Base-by-base conservation (phyloP, 2,888 invertebrate species). In the Cryptocheilus praepositus region DNA sequence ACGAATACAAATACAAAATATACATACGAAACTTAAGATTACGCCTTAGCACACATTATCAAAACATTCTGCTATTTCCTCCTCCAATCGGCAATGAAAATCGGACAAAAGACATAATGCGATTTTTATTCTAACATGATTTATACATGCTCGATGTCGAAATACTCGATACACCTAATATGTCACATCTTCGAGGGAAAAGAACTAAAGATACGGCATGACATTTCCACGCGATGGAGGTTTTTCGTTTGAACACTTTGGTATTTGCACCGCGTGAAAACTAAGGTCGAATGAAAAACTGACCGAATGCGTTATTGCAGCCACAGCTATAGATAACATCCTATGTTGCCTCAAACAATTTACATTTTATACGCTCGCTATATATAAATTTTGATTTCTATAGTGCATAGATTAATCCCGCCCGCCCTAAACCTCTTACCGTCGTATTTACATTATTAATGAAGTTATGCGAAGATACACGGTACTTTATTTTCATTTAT, bases 201-300 rank as follows among this genome's bases (percentile, higher is more conserved):
- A 2, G 18, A 53, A 0, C 11, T 21, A 61, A 52, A 61, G n/a
- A n/a, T 43, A 45, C 18, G 16, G 21, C 13, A 45, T 36, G 19
- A 18, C 13, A 55, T 18, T 16, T 36, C 57, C 36, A 64, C 22
- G 52, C 71, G 65, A 58, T 72, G 59, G 62, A 68, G 43, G 53
- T 61, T 65, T 67, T 28, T 61, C 54, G 53, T 51, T 54, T 74
- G 76, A 81, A 79, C 80, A 77, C 81, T 82, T 82, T 80, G 81
- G 82, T 64, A 79, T 78, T 68, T 64, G 64, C 70, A 77, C 69
- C 71, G 64, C 52, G 11, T 16, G 36, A 36, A 60, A 28, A 52
- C 58, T 22, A 53, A 59, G 65, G 56, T 66, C 45, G 61, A 64
- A 67, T 65, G n/a, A 49, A n/a, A 65, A 75, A 65, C 67, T 56